Conservation (phyloP, 2,113 vertebrate species). For the Felis chaus region DNA sequence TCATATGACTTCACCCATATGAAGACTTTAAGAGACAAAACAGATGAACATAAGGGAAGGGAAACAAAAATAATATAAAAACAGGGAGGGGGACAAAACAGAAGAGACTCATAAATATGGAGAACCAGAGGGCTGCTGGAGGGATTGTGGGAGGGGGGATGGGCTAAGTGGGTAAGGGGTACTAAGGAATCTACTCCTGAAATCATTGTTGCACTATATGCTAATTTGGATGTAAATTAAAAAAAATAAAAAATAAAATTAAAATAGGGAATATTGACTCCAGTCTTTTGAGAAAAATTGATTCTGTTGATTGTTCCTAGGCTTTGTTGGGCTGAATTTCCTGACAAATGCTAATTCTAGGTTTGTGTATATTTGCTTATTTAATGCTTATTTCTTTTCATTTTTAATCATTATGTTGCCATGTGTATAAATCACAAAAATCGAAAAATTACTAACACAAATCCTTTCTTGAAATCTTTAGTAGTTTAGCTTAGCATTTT, state of each 20-base stretch:
- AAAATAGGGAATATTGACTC: neutral
- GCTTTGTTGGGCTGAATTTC: neutral
- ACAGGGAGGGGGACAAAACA: too few relatives aligned
- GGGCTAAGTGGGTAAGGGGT: too few relatives aligned
- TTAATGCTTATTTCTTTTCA: neutral
- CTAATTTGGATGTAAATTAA: too few relatives aligned
- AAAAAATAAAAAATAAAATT: neutral
- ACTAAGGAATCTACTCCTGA: too few relatives aligned
- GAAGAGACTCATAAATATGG: too few relatives aligned
- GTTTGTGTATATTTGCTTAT: neutral
- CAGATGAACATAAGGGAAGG: too few relatives aligned
- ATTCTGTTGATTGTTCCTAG: neutral
- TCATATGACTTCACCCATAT: too few relatives aligned
- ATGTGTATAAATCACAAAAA: neutral
- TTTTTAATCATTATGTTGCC: neutral
- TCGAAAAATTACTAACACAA: neutral
- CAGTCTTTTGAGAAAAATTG: neutral
- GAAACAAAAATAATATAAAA: too few relatives aligned
- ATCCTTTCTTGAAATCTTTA: neutral
- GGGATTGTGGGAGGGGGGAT: too few relatives aligned
- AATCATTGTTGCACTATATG: too few relatives aligned
- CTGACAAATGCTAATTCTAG: neutral
- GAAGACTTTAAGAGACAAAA: too few relatives aligned
- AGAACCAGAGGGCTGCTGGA: too few relatives aligned
- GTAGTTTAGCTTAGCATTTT: neutral